Conservation (phyloP, 2,113 vertebrate genomes). For the Gallinago jamesoni region DNA sequence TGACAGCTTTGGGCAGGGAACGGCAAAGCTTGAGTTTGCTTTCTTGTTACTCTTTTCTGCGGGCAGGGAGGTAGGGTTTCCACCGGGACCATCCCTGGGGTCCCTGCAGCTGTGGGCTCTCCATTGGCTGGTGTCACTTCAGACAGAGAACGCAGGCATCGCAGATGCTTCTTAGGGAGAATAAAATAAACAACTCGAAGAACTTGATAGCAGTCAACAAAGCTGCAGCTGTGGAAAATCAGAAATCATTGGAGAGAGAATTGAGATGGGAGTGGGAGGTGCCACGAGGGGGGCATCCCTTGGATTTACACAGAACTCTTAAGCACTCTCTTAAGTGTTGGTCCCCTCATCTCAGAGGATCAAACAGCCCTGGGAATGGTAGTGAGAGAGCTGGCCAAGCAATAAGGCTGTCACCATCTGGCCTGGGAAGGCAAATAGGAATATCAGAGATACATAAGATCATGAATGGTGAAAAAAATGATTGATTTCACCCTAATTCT, state of each 20-base stretch:
- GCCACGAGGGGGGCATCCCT: not conserved
- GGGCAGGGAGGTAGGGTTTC: not conserved
- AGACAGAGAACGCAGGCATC: not conserved
- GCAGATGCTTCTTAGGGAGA: not conserved
- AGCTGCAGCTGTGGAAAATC: not conserved
- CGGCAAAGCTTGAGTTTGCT: not conserved
- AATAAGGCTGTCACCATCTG: not conserved
- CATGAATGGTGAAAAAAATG: not conserved
- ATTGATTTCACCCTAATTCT: not conserved
- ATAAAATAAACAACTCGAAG: not conserved
- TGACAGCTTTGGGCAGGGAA: not conserved
- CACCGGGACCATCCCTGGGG: not conserved
- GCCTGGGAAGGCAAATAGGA: not conserved
- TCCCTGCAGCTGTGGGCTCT: not conserved
- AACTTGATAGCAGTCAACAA: not conserved
- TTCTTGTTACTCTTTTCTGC: accelerated
- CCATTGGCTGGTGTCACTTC: not conserved
- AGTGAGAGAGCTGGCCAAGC: not conserved
- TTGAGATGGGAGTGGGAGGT: not conserved
- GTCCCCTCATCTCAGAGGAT: not conserved
- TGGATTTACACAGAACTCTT: not conserved
- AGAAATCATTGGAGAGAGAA: not conserved
- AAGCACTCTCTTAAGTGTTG: not conserved
- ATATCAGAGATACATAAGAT: not conserved
- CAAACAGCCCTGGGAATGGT: not conserved